Conservation (phyloP, 2,113 vertebrate species). For the Orthonyx spaldingii region DNA sequence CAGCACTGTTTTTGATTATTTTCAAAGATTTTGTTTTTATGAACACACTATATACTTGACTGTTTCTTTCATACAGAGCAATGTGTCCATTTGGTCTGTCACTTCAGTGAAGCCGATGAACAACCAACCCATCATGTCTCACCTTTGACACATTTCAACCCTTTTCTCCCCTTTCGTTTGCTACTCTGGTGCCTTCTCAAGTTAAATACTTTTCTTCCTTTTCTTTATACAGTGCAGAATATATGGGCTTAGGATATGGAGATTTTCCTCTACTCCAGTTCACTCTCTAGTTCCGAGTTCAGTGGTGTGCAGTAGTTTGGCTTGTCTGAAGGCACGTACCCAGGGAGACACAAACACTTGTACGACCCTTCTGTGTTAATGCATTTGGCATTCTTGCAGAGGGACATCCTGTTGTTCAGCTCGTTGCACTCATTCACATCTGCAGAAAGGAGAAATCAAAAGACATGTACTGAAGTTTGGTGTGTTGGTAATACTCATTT, state of each 20-base stretch:
- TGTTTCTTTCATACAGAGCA: slow-evolving; percentile 75
- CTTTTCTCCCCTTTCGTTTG: slow-evolving; percentile 51
- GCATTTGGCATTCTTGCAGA: slow-evolving; percentile 95
- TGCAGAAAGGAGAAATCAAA: slow-evolving; percentile 55
- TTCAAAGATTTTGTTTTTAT: slow-evolving; percentile 76
- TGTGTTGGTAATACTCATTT: background rate
- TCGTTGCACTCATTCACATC: slow-evolving; percentile 97
- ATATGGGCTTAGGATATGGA: slow-evolving; percentile 79
- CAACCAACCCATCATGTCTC: slow-evolving; percentile 46
- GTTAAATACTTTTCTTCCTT: slow-evolving; percentile 78
- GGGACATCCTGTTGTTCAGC: slow-evolving; percentile 91
- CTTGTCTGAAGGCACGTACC: slow-evolving; percentile 82
- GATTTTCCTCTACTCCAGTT: slow-evolving; percentile 77
- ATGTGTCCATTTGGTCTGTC: slow-evolving; percentile 87
- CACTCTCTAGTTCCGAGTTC: slow-evolving; percentile 72
- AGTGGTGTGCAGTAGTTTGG: slow-evolving; percentile 90
- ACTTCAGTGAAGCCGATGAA: slow-evolving; percentile 47
- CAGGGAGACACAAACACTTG: slow-evolving; percentile 90
- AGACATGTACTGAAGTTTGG: background rate
- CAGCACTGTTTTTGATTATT: slow-evolving; percentile 71
- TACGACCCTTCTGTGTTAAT: slow-evolving; percentile 95
- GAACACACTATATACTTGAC: slow-evolving; percentile 79
- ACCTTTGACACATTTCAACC: slow-evolving; percentile 60
- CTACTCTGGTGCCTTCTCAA: slow-evolving; percentile 75
- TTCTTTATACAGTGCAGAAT: slow-evolving; percentile 92